Conservation (phyloP, 2,113 vertebrate genomes). For the Atherinomorus stipes region DNA sequence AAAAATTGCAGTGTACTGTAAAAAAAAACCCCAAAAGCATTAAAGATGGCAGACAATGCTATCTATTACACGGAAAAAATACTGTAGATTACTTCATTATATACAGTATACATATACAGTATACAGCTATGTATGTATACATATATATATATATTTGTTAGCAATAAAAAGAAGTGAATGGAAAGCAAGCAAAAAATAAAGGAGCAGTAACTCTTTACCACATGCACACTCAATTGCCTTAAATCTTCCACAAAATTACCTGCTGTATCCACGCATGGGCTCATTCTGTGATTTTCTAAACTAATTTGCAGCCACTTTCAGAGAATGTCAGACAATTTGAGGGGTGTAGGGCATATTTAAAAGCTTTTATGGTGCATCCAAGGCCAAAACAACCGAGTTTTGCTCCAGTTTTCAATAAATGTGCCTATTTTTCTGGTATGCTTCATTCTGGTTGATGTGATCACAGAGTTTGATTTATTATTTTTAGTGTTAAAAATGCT, state of each 20-base stretch:
- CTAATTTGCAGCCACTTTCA: background rate
- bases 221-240: background rate
- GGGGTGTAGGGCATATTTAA: background rate
- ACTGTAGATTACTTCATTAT: background rate
- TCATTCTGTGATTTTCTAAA: background rate
- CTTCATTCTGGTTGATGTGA: background rate
- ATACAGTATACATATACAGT: background rate
- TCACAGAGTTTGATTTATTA: background rate
- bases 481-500: background rate
- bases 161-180: background rate
- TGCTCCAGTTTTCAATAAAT: background rate
- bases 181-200: background rate
- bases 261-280: background rate
- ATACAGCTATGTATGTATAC: too few species aligned
- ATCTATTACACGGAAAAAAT: too few species aligned
- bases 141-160: background rate
- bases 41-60: too few species aligned
- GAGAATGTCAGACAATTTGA: background rate
- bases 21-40: too few species aligned
- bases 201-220: background rate
- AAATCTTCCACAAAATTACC: background rate
- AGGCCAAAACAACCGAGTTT: background rate
- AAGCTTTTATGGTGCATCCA: background rate
- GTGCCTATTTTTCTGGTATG: background rate
- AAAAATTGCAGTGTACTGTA: too few species aligned